These are phyloP conservation scores for Drosophila sucinea DNA, from an alignment of 1,140 invertebrate genomes.

Conservation along the genomic window DNA sequence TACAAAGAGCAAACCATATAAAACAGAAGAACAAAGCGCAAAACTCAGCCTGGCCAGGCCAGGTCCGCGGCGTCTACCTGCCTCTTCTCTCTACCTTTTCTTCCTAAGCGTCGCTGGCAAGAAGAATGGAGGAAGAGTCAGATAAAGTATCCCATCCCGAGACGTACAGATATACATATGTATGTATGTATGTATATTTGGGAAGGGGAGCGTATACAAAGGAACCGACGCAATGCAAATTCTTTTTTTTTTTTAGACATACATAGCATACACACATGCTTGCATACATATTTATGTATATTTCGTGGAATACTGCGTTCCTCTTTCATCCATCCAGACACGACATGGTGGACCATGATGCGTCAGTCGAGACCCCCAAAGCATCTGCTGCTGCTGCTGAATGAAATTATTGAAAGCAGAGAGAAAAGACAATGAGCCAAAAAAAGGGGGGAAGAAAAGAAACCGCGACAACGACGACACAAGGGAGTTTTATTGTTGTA, in stretches of 20 bases:
- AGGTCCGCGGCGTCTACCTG: conserved; percentile 47
- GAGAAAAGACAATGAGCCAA: conserved; percentile 50
- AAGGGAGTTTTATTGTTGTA: conserved; percentile 67
- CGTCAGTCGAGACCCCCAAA: conserved; percentile 59
- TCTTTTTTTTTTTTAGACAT: conserved; percentile 3
- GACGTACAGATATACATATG: neutral
- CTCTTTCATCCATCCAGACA: conserved; percentile 22
- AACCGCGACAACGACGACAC: conserved; percentile 43
- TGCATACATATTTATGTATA: neutral
- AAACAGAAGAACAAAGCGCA: conserved; percentile 57
- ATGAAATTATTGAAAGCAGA: conserved; percentile 72
- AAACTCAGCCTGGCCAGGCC: conserved; percentile 1
- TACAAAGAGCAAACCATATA: conserved; percentile 62
- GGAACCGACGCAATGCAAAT: conserved; percentile 56
- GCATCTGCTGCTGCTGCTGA: conserved; percentile 48
- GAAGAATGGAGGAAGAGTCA: conserved; percentile 15
- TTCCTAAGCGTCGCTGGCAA: conserved; percentile 43
- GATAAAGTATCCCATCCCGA: conserved; percentile 44
- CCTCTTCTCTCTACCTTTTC: conserved; percentile 7
- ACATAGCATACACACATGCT: neutral
- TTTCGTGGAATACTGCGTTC: conserved; percentile 51
- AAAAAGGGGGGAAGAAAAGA: conserved; percentile 12
- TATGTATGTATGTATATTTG: neutral
- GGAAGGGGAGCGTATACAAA: conserved; percentile 29
- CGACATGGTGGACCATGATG: conserved; percentile 46